Conservation (phyloP, 2,113 vertebrate species). For the Gadus macrocephalus region DNA sequence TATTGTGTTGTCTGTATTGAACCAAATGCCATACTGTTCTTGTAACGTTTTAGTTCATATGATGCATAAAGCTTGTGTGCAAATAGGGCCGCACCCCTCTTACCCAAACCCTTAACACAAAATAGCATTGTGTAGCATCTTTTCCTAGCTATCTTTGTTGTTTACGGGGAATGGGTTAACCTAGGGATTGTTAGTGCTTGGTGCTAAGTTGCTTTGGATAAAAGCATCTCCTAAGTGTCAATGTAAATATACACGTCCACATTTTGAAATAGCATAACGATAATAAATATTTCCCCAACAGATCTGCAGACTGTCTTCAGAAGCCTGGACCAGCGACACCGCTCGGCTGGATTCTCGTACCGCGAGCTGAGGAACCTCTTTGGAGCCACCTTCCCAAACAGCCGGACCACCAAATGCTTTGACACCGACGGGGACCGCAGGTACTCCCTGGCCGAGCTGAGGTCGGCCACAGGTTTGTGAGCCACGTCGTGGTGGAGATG, state of each 20-base stretch:
- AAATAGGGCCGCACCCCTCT: too few species aligned
- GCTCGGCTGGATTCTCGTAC: conserved; percentile 44
- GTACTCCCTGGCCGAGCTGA: conserved; percentile 61
- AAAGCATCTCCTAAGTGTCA: too few species aligned
- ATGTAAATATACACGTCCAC: not conserved
- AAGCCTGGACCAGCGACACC: not conserved
- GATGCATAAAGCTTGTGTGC: too few species aligned
- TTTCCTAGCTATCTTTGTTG: too few species aligned
- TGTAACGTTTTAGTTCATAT: not conserved
- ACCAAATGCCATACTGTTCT: not conserved
- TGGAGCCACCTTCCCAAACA: conserved; percentile 38
- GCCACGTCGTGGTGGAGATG: conserved; percentile 14
- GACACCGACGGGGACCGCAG: conserved; percentile 56
- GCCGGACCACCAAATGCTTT: conserved; percentile 43
- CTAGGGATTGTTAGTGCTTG: too few species aligned
- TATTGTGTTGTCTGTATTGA: too few species aligned
- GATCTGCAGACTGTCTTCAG: conserved; percentile 57
- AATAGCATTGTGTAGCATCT: too few species aligned
- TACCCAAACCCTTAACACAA: too few species aligned
- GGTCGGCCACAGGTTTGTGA: conserved; percentile 58
- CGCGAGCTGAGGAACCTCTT: conserved; percentile 47
- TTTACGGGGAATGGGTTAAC: too few species aligned
- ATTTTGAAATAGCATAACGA: conserved; percentile 1
- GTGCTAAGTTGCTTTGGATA: too few species aligned
- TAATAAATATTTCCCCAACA: conserved; percentile 21